Conservation (phyloP, 1,140 invertebrate species). For the Tyrophagus putrescentiae region DNA sequence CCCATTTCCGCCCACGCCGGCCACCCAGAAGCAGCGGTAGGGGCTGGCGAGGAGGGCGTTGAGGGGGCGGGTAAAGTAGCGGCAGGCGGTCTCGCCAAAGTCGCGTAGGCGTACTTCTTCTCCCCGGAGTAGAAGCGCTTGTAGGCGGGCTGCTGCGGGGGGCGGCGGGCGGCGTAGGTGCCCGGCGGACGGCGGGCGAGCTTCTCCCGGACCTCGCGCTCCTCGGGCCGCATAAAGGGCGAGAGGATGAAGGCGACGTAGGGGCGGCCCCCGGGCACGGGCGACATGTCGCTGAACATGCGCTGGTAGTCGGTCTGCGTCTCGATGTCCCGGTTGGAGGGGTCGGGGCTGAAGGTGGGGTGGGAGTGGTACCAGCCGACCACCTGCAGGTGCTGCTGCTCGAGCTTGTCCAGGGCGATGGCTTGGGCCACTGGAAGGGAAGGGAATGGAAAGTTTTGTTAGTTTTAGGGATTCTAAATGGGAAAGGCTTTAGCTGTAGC, state of each 20-base stretch:
- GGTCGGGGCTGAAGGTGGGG: slow-evolving; percentile 46
- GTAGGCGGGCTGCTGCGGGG: too few species aligned
- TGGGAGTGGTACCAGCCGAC: slow-evolving; percentile 52
- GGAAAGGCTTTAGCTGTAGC: background rate
- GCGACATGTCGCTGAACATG: slow-evolving; percentile 35
- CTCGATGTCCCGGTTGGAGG: slow-evolving; percentile 45
- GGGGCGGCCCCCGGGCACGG: background rate
- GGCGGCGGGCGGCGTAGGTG: too few species aligned
- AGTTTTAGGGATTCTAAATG: slow-evolving; percentile 12
- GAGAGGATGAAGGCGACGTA: slow-evolving; percentile 4
- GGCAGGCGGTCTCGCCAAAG: background rate
- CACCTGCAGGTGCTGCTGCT: slow-evolving; percentile 36
- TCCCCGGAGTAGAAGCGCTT: too few species aligned
- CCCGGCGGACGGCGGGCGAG: too few species aligned
- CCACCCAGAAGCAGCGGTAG: slow-evolving; percentile 3
- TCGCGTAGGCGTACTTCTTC: too few species aligned
- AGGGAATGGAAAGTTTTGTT: background rate
- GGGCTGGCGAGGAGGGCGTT: slow-evolving; percentile 10
- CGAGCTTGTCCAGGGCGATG: slow-evolving; percentile 41
- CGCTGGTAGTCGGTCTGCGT: slow-evolving; percentile 44
- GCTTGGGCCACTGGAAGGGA: slow-evolving; percentile 39
- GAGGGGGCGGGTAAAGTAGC: slow-evolving; percentile 5
- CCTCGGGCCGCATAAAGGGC: background rate
- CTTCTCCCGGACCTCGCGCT: background rate
- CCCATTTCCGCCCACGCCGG: background rate